Evolutionary conservation across 1,140 invertebrate genomes (phyloP).

Genomic region (Sitobion miscanthi): DNA sequence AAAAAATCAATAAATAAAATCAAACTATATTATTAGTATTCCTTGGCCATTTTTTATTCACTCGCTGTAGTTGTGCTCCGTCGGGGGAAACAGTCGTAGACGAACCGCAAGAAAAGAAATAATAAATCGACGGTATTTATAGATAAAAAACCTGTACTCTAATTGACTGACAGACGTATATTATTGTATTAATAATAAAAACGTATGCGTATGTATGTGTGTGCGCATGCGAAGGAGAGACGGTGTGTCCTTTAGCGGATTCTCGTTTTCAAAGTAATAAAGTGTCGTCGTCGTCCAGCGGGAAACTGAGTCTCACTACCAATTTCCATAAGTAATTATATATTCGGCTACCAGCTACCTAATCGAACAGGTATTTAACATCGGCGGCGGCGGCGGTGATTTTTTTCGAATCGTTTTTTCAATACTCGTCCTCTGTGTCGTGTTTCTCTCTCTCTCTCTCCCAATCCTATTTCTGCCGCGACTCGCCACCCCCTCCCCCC

Average conservation of each 20-base stretch:
- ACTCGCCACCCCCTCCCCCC: not conserved
- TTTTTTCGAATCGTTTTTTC: not conserved
- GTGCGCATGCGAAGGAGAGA: not conserved
- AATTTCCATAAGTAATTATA: constrained; percentile 46
- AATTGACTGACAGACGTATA: constrained; percentile 30
- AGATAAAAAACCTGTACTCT: constrained; percentile 40
- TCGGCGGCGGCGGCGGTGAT: not conserved
- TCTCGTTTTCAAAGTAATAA: constrained; percentile 4
- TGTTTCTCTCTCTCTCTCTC: too few relatives aligned
- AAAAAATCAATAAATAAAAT: constrained; percentile 20
- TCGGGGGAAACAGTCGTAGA: not conserved
- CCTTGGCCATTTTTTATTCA: constrained; percentile 3
- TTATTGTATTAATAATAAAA: constrained; percentile 1
- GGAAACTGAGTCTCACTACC: constrained; percentile 21
- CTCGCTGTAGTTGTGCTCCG: not conserved
- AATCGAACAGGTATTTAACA: constrained; percentile 45
- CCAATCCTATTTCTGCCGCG: not conserved
- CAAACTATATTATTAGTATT: constrained; percentile 16
- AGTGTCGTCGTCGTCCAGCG: not conserved
- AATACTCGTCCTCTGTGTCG: not conserved
- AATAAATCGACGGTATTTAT: not conserved
- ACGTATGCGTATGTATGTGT: not conserved
- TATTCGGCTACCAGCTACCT: constrained; percentile 40
- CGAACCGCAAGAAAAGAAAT: not conserved
- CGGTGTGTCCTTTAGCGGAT: constrained; percentile 2